phyloP scores from a whole-genome alignment of 2,797 vertebrate genomes.

The Protosalanx chinensis region DNA sequence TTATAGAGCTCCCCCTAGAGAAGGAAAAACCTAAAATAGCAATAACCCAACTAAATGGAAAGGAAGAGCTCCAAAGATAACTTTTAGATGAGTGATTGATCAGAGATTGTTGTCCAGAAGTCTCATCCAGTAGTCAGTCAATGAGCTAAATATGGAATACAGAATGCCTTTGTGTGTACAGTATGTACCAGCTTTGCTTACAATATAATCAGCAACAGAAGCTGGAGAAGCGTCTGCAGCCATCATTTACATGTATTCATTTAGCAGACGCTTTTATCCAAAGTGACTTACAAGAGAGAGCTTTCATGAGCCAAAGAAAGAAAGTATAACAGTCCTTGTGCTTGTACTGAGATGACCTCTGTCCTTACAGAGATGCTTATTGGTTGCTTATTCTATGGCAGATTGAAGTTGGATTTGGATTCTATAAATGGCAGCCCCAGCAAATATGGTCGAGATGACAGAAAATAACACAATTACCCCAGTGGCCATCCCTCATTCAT shows the following conservation, averaged over 20 bases:
- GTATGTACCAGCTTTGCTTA: too few species aligned
- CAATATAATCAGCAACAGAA: too few species aligned
- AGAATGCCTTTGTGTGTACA: too few species aligned
- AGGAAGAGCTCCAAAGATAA: slow-evolving; percentile 15
- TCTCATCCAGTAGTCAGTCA: slow-evolving; percentile 35
- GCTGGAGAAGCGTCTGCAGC: too few species aligned
- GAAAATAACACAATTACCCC: slow-evolving; percentile 24
- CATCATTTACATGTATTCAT: too few species aligned
- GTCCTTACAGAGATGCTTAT: slow-evolving; percentile 4
- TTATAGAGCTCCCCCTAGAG: slow-evolving; percentile 30
- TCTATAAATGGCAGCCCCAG: slow-evolving; percentile 28
- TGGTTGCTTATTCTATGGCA: neutral
- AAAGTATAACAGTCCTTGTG: too few species aligned
- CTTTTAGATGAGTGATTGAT: slow-evolving; percentile 4
- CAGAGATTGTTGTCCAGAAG: slow-evolving; percentile 25
- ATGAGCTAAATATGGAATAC: neutral
- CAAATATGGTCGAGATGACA: slow-evolving; percentile 33
- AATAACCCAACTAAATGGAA: neutral
- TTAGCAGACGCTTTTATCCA: too few species aligned
- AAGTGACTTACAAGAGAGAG: too few species aligned
- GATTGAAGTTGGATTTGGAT: neutral
- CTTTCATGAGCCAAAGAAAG: too few species aligned
- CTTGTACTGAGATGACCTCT: too few species aligned
- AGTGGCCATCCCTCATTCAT: slow-evolving; percentile 31
- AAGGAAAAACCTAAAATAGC: slow-evolving; percentile 3